Percentiles rank a stretch among this genome's conserved stretches.
These are phyloP conservation scores for Pectinophora gossypiella DNA, from an alignment of 1,140 invertebrate species.

Conservation along the genomic window DNA sequence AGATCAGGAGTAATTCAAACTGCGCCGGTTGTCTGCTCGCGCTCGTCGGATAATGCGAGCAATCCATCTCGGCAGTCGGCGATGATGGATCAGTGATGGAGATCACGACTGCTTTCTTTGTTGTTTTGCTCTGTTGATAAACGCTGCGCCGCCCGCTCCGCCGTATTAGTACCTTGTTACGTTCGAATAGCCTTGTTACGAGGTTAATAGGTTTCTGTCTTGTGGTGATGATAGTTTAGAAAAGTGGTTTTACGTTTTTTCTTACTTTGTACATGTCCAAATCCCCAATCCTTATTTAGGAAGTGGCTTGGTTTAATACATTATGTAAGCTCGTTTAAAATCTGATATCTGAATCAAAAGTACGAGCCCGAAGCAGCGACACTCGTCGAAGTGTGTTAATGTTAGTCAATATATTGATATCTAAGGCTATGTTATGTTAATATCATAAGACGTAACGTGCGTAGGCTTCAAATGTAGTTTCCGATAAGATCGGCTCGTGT, in stretches of 20 bases:
- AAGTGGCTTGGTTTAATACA: too few species aligned
- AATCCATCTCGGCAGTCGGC: slow-evolving; percentile 62
- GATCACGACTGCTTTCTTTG: slow-evolving; percentile 54
- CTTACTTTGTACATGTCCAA: too few species aligned
- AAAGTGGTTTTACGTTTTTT: slow-evolving; percentile 10
- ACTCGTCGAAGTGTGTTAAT: slow-evolving; percentile 26
- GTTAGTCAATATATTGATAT: slow-evolving; percentile 27
- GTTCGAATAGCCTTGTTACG: slow-evolving; percentile 52
- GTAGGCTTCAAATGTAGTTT: slow-evolving; percentile 55
- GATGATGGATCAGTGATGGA: slow-evolving; percentile 66
- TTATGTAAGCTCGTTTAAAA: too few species aligned
- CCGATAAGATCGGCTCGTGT: slow-evolving; percentile 55
- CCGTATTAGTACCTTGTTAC: slow-evolving; percentile 59
- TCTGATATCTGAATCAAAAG: too few species aligned
- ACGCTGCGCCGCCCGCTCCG: slow-evolving; percentile 34
- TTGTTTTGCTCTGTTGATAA: slow-evolving; percentile 67
- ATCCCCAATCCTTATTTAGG: too few species aligned
- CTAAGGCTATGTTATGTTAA: slow-evolving; percentile 16
- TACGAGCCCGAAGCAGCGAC: not conserved
- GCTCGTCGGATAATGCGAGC: slow-evolving; percentile 61
- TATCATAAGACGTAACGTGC: slow-evolving; percentile 19
- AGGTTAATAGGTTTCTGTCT: slow-evolving; percentile 38
- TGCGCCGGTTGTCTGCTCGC: slow-evolving; percentile 45
- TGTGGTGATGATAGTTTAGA: slow-evolving; percentile 27
- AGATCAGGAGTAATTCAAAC: slow-evolving; percentile 53